These are phyloP conservation scores for Macrotus californicus DNA, from an alignment of 2,113 vertebrate genomes.

Conservation along the genomic window DNA sequence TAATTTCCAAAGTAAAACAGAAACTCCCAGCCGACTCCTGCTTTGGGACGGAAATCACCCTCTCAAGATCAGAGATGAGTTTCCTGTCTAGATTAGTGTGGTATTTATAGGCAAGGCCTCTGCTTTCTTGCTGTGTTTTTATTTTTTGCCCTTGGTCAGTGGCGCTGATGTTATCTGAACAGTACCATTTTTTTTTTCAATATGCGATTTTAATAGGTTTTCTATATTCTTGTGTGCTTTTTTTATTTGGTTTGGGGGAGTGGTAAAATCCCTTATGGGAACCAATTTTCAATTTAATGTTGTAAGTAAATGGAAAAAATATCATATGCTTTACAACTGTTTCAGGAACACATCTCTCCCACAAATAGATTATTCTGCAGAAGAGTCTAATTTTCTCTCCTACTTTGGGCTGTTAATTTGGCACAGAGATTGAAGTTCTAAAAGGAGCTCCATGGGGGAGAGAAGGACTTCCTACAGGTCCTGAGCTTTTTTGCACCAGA, in stretches of 20 bases:
- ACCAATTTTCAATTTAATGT: constrained; percentile 48
- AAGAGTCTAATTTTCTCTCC: not conserved
- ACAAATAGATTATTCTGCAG: not conserved
- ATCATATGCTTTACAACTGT: not conserved
- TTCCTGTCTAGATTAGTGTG: not conserved
- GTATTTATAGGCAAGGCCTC: not conserved
- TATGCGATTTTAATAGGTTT: constrained; percentile 41
- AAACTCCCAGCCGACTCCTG: not conserved
- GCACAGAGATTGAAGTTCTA: not conserved
- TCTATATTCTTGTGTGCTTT: not conserved
- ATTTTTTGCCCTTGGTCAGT: not conserved
- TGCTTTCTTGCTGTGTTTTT: not conserved
- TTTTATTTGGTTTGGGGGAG: constrained; percentile 19
- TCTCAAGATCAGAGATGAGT: not conserved
- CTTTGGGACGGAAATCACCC: not conserved
- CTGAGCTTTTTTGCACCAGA: too few species aligned
- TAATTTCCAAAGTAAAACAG: constrained; percentile 15
- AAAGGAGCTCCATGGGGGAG: rapidly evolving
- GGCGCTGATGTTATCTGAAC: constrained; percentile 26
- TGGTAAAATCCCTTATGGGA: constrained; percentile 9
- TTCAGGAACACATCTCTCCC: not conserved
- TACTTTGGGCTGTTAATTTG: not conserved
- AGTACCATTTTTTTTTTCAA: not conserved
- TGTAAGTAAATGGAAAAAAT: constrained; percentile 43
- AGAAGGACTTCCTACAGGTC: not conserved